Evolutionary conservation across 2,797 vertebrate genomes (phyloP).

Genomic region (Gymnocypris eckloni): DNA sequence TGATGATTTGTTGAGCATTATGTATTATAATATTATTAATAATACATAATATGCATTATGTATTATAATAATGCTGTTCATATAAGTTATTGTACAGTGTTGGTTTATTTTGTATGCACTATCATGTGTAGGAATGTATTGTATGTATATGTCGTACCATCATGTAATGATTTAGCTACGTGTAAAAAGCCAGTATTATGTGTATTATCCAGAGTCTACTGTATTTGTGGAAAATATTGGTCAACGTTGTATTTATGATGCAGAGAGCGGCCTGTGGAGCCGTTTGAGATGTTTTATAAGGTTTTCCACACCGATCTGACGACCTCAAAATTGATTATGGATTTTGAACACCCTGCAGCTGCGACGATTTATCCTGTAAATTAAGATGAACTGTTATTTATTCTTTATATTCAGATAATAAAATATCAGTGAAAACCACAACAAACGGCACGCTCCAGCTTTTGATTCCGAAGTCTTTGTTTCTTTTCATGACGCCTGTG

Average conservation of each 20-base stretch:
- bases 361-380: constrained; percentile 76
- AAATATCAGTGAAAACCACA: constrained; percentile 70
- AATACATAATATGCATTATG: constrained; percentile 18
- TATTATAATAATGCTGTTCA: not conserved
- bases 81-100: constrained; percentile 30
- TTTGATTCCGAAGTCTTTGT: constrained; percentile 26
- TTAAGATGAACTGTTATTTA: constrained; percentile 81
- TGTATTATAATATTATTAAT: not conserved
- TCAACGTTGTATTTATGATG: constrained; percentile 78
- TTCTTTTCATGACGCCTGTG: constrained; percentile 8
- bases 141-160: constrained; percentile 73
- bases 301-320: constrained; percentile 60
- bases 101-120: constrained; percentile 70
- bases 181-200: constrained; percentile 79
- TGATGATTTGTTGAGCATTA: not conserved
- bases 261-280: constrained; percentile 62
- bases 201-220: constrained; percentile 76
- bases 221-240: constrained; percentile 75
- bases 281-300: constrained; percentile 60
- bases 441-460: not conserved
- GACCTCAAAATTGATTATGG: constrained; percentile 69
- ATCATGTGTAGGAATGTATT: constrained; percentile 79
- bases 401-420: constrained; percentile 84
- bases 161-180: constrained; percentile 67
- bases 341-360: constrained; percentile 44